Evolutionary conservation across 2,797 vertebrate genomes (phyloP).

Genomic region (Chaenodraco wilsoni): DNA sequence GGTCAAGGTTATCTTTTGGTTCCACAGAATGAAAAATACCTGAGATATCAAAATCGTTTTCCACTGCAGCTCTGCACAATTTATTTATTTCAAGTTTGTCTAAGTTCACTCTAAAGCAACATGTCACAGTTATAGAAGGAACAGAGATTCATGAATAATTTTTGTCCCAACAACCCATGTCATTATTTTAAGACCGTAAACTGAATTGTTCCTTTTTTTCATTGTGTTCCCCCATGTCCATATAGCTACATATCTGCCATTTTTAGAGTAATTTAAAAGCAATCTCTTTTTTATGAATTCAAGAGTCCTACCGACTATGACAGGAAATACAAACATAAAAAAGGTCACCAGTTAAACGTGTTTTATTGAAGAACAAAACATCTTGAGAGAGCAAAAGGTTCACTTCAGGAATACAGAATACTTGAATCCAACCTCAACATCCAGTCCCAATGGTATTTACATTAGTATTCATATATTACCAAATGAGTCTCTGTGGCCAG

Average conservation of each 20-base stretch:
- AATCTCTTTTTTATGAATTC: constrained; percentile 16
- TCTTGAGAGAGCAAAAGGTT: constrained; percentile 12
- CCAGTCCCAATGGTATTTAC: not conserved
- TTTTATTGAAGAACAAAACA: constrained; percentile 7
- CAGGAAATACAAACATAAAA: constrained; percentile 24
- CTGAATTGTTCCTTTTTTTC: not conserved
- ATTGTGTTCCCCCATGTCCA: constrained; percentile 23
- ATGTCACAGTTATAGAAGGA: constrained; percentile 1
- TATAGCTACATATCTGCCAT: not conserved
- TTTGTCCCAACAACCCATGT: not conserved
- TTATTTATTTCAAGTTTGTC: constrained; percentile 1
- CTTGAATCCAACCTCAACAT: not conserved
- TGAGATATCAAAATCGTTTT: not conserved
- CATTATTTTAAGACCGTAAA: not conserved
- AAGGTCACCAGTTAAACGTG: constrained; percentile 36
- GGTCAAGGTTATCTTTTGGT: not conserved
- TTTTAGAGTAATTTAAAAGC: constrained; percentile 25
- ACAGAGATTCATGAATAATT: not conserved
- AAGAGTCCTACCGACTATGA: constrained; percentile 24
- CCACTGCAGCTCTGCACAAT: not conserved
- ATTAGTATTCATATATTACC: not conserved
- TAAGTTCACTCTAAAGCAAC: constrained; percentile 14
- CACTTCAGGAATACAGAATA: not conserved
- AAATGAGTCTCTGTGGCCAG: too few relatives aligned
- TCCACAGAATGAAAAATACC: not conserved